Percentiles rank a stretch among this genome's conserved stretches.
These are phyloP conservation scores for Armadillidium nasatum DNA, from an alignment of 1,140 invertebrate genomes.

Conservation along the genomic window DNA sequence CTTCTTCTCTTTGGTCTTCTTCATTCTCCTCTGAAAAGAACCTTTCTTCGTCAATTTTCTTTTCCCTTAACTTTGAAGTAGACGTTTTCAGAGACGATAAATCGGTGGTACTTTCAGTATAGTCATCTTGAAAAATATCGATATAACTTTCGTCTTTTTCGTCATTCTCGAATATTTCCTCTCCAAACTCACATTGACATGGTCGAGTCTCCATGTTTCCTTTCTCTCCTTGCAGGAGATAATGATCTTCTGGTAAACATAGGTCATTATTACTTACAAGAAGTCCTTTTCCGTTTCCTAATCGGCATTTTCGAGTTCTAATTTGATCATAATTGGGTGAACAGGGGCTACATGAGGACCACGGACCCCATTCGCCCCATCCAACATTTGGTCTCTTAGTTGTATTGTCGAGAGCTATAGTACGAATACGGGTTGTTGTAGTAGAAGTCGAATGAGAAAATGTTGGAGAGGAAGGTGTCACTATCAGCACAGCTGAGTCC, in stretches of 20 bases:
- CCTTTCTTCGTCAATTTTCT: neutral
- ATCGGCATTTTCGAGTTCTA: conserved; percentile 41
- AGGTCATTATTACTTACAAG: conserved; percentile 44
- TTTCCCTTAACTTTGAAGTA: conserved; percentile 24
- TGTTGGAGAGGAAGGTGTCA: conserved; percentile 19
- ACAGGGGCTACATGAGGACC: conserved; percentile 45
- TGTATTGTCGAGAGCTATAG: conserved; percentile 46
- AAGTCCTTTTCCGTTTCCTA: conserved; percentile 40
- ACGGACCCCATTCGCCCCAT: conserved; percentile 45
- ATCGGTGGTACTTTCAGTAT: neutral
- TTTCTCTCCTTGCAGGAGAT: conserved; percentile 31
- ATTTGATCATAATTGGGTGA: conserved; percentile 39
- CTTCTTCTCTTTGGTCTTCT: neutral
- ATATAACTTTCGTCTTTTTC: neutral
- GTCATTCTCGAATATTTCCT: conserved; percentile 11
- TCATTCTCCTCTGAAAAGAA: neutral
- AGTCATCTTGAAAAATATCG: neutral
- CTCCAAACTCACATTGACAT: conserved; percentile 33
- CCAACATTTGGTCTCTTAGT: conserved; percentile 42
- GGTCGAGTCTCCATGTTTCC: conserved; percentile 39
- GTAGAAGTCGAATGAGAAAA: conserved; percentile 18
- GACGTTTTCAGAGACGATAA: conserved; percentile 7
- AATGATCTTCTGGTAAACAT: conserved; percentile 33
- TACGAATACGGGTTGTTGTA: conserved; percentile 41
- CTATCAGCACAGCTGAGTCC: conserved; percentile 3